Base-by-base conservation (phyloP, 2,888 invertebrate genomes). In the Gortyna flavago region DNA sequence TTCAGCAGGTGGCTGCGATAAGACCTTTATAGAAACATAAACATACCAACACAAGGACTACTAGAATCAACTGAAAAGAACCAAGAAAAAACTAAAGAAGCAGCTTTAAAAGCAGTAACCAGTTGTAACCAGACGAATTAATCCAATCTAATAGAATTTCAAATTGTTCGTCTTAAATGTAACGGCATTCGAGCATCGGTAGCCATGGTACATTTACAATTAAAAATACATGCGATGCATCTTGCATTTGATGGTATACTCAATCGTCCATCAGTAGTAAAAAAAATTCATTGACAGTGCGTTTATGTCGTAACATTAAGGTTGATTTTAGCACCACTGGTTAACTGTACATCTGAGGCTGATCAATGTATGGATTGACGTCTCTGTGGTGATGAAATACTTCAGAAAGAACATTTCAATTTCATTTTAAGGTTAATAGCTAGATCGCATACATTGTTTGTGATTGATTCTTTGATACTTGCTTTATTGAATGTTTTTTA, bases 141-240 rank as follows among this genome's bases (percentile, higher is more conserved):
- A 68, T 75, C 70, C 54, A 68, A 77, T 75, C 77, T 72, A 84
- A 85, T 88, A 85, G 87, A 88, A 87, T 87, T 88, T 75, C 85
- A 85, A 87, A 88, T 87, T 66, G 62, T n/a, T 48, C 61, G 70
- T 79, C 80, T 83, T 76, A 81, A 67, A 62, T 77, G 79, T 87
- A 85, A 87, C 87, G 82, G 85, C 73, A 77, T 74, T 48, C 66
- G 61, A 79, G 76, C 70, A 64, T 75, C 77, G 62, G 29, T 44
- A 66, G 65, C 68, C 74, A 74, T 73, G 80, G 66, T 72, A 57
- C 74, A 87, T 88, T 88, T 87, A 86, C 83, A 88, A 88, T 87
- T 87, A 87, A 86, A 83, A 88, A 83, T 76, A 80, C 76, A 87
- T 57, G 69, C 73, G 70, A 68, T 88, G 85, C 79, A 84, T 80